Evolutionary conservation across 2,113 vertebrate genomes (phyloP), one percentile per base, ranked within the genome.

Genomic region (Chloropsis cyanopogon): DNA sequence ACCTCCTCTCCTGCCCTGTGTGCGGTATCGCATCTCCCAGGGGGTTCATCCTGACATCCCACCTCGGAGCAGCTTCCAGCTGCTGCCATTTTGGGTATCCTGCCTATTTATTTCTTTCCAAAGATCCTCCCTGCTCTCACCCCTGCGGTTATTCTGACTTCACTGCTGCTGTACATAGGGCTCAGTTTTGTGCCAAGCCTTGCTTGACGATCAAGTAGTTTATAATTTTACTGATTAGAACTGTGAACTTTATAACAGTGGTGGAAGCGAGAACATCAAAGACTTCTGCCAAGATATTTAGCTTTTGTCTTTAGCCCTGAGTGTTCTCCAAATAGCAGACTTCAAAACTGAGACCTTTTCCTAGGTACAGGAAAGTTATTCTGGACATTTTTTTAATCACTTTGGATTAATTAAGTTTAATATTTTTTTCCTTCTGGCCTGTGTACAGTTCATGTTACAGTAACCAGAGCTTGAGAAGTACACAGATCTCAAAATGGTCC

Each of bases 1-100:
- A 97, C 88, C 95, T 94, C 84, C 63, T 90, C 75, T 65, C 76
- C 92, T 94, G 96, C 95, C 96, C 96, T 96, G 60, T 79, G 81
- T 63, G 94, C 82, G 33, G 82, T 91, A 95, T 94, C 18, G 8
- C 69, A 31, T 53, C 86, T 97, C 96, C 93, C 94, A 50, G 29
- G 96, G 94, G 97, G 73, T 86, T 78, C 35, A 42, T 64, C 89
- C 91, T 82, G 87, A 95, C 90, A 90, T 95, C 91, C 93, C 92
- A 87, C 88, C 93, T 56, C 11, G 0, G 44, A 90, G 85, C 69
- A 90, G 89, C 89, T 94, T 87, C 95, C 95, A 97, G 93, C 77
- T 94, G 83, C 95, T 95, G 95, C 95, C 75, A 79, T 95, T 95
- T 93, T 94, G 91, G 86, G 65, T 93, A 90, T 81, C 77, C 33